Evolutionary conservation across 2,113 vertebrate genomes (phyloP).

Genomic region (Melanostigma gelatinosum): DNA sequence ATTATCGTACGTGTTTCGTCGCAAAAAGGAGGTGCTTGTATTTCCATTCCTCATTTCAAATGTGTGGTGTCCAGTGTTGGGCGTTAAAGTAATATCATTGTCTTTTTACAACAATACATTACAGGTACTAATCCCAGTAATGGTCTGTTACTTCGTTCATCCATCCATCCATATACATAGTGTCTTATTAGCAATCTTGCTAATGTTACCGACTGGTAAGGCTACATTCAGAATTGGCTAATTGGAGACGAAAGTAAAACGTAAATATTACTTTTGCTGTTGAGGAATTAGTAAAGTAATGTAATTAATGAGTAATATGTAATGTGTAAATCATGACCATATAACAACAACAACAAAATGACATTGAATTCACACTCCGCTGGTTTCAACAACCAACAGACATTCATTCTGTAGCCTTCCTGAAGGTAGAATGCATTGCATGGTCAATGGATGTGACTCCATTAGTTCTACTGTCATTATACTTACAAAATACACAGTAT

Average conservation of each 20-base stretch:
- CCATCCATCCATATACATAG: not conserved
- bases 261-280: too few species aligned
- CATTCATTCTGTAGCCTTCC: not conserved
- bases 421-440: not conserved
- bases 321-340: not conserved
- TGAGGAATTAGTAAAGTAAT: not conserved
- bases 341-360: not conserved
- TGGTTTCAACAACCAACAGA: not conserved
- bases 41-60: not conserved
- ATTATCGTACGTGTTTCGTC: too few species aligned
- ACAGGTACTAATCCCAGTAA: not conserved
- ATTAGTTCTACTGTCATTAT: not conserved
- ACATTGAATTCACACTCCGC: not conserved
- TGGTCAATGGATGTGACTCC: not conserved
- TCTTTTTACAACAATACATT: not conserved
- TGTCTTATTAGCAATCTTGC: not conserved
- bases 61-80: not conserved
- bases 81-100: not conserved
- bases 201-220: not conserved
- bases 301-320: not conserved
- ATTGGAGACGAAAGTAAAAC: not conserved
- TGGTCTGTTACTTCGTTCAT: not conserved
- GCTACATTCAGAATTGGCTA: not conserved
- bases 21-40: not conserved
- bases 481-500: slow-evolving; percentile 1